phyloP scores from a whole-genome alignment of 2,113 vertebrate genomes.

The Penelope pileata region DNA sequence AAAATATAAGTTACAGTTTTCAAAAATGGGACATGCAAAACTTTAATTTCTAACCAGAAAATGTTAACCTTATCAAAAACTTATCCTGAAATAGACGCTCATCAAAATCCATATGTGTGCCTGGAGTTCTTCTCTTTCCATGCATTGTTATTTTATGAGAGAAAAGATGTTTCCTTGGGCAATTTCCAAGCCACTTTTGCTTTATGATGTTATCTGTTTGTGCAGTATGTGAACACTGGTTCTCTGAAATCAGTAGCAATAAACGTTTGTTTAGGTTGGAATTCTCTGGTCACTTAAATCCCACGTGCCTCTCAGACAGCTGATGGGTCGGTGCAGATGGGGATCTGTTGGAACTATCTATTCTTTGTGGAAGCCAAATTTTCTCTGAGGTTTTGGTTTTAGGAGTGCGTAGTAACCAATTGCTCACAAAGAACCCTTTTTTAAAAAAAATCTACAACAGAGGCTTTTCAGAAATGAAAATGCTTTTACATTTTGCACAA shows the following conservation, averaged over 20 bases:
- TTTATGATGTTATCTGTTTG: background rate
- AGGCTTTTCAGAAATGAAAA: constrained; percentile 42
- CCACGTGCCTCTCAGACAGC: background rate
- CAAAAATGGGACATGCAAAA: background rate
- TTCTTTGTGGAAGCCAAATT: background rate
- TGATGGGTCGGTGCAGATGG: background rate
- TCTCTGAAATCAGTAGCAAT: background rate
- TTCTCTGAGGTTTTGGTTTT: background rate
- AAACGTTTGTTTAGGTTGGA: background rate
- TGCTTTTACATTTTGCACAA: constrained; percentile 43
- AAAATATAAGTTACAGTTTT: background rate
- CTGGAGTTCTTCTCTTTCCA: background rate
- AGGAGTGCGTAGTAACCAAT: background rate
- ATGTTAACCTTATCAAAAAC: background rate
- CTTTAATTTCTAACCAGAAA: background rate
- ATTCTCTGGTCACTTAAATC: background rate
- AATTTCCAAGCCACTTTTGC: constrained; percentile 9
- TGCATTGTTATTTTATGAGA: background rate
- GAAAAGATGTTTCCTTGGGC: background rate
- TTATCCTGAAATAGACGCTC: background rate
- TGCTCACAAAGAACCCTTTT: constrained; percentile 36
- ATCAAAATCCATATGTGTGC: background rate
- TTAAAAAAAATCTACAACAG: background rate
- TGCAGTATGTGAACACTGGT: background rate
- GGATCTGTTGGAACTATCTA: background rate